These are phyloP conservation scores for Chymomyza procnemis DNA, from an alignment of 2,888 invertebrate species.

Conservation along the genomic window DNA sequence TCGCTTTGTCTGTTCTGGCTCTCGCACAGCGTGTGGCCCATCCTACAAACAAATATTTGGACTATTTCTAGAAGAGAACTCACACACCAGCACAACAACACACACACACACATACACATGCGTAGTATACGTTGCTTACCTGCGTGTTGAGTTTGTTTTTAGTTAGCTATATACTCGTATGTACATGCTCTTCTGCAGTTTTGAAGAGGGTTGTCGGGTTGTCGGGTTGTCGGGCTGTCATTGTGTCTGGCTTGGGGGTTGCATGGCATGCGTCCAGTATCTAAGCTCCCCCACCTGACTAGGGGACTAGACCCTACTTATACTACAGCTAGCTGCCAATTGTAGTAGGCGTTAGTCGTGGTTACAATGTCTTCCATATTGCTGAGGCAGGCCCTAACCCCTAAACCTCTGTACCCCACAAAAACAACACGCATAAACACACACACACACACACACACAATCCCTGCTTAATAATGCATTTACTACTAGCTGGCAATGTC, in stretches of 20 bases:
- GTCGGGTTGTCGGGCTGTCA: too few relatives aligned
- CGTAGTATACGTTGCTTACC: not conserved
- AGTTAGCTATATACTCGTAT: not conserved
- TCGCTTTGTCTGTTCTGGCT: not conserved
- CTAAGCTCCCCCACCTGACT: not conserved
- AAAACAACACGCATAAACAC: conserved; percentile 3
- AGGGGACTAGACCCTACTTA: not conserved
- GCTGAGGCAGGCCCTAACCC: conserved; percentile 33
- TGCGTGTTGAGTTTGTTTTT: not conserved
- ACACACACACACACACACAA: conserved; percentile 19
- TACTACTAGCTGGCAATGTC: not conserved
- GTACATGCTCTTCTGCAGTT: too few relatives aligned
- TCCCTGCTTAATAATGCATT: not conserved
- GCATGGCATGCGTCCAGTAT: not conserved
- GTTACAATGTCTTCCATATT: conserved; percentile 6
- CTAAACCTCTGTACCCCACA: too few relatives aligned
- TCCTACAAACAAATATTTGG: conserved; percentile 49
- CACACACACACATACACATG: conserved; percentile 12
- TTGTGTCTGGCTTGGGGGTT: not conserved
- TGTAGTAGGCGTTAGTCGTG: not conserved
- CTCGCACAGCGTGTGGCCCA: conserved; percentile 12
- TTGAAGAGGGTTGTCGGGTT: too few relatives aligned
- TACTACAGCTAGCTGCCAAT: not conserved
- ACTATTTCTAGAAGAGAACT: conserved; percentile 48
- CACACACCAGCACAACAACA: conserved; percentile 27